Evolutionary conservation across 2,113 vertebrate species (phyloP).

Genomic region (Reinhardtius hippoglossoides): DNA sequence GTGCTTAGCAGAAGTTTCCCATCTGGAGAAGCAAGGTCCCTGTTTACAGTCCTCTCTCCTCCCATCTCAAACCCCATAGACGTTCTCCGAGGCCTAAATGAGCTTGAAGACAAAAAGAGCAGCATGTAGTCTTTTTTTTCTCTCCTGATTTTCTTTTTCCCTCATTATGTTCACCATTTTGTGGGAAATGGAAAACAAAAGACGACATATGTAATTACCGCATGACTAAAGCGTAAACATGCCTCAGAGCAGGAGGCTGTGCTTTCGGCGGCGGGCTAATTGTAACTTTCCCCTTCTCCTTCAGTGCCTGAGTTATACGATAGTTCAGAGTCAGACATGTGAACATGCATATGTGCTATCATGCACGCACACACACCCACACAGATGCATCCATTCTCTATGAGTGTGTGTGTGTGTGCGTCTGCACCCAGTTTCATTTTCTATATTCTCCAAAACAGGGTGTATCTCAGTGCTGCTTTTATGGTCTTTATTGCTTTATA

Average conservation of each 20-base stretch:
- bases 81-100: slow-evolving; percentile 64
- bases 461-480: slow-evolving; percentile 22
- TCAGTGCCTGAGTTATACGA: slow-evolving; percentile 70
- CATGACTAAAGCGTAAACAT: slow-evolving; percentile 77
- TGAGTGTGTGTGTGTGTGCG: slow-evolving; percentile 1
- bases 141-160: slow-evolving; percentile 47
- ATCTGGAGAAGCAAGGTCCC: slow-evolving; percentile 68
- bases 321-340: slow-evolving; percentile 62
- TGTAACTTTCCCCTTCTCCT: slow-evolving; percentile 70
- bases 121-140: slow-evolving; percentile 36
- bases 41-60: slow-evolving; percentile 67
- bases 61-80: slow-evolving; percentile 65
- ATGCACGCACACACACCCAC: slow-evolving; percentile 43
- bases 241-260: slow-evolving; percentile 56
- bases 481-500: slow-evolving; percentile 56
- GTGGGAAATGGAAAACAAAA: slow-evolving; percentile 77
- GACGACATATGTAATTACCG: slow-evolving; percentile 80
- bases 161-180: slow-evolving; percentile 72
- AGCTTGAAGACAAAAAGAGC: slow-evolving; percentile 73
- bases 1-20: slow-evolving; percentile 72
- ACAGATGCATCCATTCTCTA: slow-evolving; percentile 44
- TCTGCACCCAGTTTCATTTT: slow-evolving; percentile 45
- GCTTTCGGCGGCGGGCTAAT: slow-evolving; percentile 73
- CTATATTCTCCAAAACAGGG: slow-evolving; percentile 17
- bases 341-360: slow-evolving; percentile 62